Percentiles rank a stretch among this genome's conserved stretches.
phyloP scores from a whole-genome alignment of 2,888 invertebrate species.

The Ceriagrion tenellum region DNA sequence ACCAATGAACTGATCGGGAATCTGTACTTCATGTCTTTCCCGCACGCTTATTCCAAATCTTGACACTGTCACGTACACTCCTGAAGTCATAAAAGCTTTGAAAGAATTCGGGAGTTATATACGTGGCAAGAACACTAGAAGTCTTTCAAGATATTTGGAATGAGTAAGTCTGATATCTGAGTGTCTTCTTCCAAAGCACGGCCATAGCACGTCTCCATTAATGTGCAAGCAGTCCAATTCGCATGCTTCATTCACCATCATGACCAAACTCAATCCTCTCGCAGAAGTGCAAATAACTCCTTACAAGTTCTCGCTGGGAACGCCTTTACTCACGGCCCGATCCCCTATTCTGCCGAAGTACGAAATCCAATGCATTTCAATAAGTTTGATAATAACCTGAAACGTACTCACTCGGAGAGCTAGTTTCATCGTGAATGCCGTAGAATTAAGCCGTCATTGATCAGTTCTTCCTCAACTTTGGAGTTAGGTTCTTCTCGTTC shows the following conservation, averaged over 20 bases:
- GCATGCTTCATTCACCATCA: not conserved
- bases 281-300: not conserved
- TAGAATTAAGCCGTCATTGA: not conserved
- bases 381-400: not conserved
- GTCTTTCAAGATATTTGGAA: too few relatives aligned
- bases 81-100: too few relatives aligned
- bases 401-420: not conserved
- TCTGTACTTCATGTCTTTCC: too few relatives aligned
- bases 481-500: not conserved
- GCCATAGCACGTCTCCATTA: not conserved
- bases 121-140: too few relatives aligned
- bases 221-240: not conserved
- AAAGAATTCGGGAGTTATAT: too few relatives aligned
- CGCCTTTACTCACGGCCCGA: not conserved
- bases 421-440: not conserved
- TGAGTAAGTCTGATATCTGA: too few relatives aligned
- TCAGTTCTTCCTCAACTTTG: not conserved
- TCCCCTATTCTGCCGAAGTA: not conserved
- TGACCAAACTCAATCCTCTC: not conserved
- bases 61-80: too few relatives aligned
- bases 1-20: too few relatives aligned
- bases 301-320: not conserved
- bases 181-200: too few relatives aligned
- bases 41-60: too few relatives aligned
- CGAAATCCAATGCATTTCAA: conserved; percentile 8